Percentiles rank a stretch among this genome's conserved stretches.
phyloP scores from a whole-genome alignment of 2,888 invertebrate genomes.

The Buathra laborator region DNA sequence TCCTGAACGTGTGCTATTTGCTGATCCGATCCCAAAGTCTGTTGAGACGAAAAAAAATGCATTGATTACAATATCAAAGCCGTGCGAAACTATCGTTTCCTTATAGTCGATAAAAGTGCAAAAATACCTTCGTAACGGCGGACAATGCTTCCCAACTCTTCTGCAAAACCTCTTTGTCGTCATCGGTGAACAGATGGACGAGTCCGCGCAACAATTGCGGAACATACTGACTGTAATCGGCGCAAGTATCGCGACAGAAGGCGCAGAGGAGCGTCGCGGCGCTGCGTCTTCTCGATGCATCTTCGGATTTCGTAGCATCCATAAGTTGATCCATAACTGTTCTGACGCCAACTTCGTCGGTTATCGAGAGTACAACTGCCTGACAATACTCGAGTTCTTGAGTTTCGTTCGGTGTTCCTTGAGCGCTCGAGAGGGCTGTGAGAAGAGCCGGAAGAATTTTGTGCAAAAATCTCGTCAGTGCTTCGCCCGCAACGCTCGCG shows the following conservation, averaged over 20 bases:
- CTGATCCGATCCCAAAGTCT: slow-evolving; percentile 93
- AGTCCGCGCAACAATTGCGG: slow-evolving; percentile 95
- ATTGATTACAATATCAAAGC: slow-evolving; percentile 46
- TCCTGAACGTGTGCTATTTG: slow-evolving; percentile 95
- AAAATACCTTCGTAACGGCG: slow-evolving; percentile 91
- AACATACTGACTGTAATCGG: slow-evolving; percentile 94
- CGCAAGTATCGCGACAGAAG: slow-evolving; percentile 95
- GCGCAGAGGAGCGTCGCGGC: slow-evolving; percentile 95
- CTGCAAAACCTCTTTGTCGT: slow-evolving; percentile 92
- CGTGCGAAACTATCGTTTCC: too few relatives aligned
- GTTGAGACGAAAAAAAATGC: slow-evolving; percentile 69
- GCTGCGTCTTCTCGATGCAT: slow-evolving; percentile 90
- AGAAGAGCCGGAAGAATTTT: slow-evolving; percentile 97
- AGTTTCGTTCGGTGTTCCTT: slow-evolving; percentile 88
- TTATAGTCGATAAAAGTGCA: too few relatives aligned
- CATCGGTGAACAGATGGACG: slow-evolving; percentile 93
- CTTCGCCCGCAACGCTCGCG: slow-evolving; percentile 97
- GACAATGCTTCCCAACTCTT: slow-evolving; percentile 97
- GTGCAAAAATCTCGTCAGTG: slow-evolving; percentile 95
- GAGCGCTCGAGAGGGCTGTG: slow-evolving; percentile 90
- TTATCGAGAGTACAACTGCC: slow-evolving; percentile 96
- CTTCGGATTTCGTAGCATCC: slow-evolving; percentile 90
- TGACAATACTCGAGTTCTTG: slow-evolving; percentile 96
- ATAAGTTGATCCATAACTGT: slow-evolving; percentile 95
- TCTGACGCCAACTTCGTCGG: slow-evolving; percentile 94